Percentiles rank a stretch among this genome's conserved stretches.
These are phyloP conservation scores for Neoitamus cyanurus DNA, from an alignment of 2,888 invertebrate genomes.

Conservation along the genomic window DNA sequence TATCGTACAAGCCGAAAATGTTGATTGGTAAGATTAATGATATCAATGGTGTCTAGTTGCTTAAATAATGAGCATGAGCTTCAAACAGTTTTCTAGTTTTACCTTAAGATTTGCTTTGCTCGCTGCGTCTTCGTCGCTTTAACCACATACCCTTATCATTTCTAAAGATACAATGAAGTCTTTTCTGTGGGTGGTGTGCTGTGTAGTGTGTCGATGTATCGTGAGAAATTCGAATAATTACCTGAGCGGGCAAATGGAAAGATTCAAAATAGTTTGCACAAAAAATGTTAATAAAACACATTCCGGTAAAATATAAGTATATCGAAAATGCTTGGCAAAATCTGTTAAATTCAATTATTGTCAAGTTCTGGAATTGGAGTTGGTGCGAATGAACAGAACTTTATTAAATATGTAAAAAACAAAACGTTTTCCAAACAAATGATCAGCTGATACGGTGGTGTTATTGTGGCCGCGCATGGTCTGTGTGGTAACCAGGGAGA, in stretches of 20 bases:
- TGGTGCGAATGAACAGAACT: constrained; percentile 36
- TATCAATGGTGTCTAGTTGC: no score
- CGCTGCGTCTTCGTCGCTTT: not conserved
- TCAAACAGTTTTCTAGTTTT: not conserved
- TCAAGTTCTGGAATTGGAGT: constrained; percentile 4
- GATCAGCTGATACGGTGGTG: constrained; percentile 13
- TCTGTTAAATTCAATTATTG: constrained; percentile 22
- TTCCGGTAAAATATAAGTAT: constrained; percentile 38
- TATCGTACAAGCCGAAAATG: no score
- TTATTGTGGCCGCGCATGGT: constrained; percentile 16
- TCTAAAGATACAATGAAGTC: not conserved
- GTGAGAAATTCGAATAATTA: constrained; percentile 40
- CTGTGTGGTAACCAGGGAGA: constrained; percentile 9
- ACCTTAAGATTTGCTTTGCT: not conserved
- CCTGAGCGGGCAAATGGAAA: constrained; percentile 32
- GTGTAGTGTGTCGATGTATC: constrained; percentile 10
- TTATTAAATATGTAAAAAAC: constrained; percentile 13
- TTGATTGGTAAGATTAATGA: not conserved
- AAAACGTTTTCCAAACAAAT: constrained; percentile 27
- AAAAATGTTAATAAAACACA: constrained; percentile 36
- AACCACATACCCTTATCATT: not conserved
- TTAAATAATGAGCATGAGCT: not conserved
- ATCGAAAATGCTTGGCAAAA: constrained; percentile 35
- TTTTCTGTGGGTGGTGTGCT: constrained; percentile 17
- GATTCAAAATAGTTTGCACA: constrained; percentile 25